Percentiles rank a stretch among this genome's conserved stretches.
Conservation (phyloP, 1,140 invertebrate genomes). For the Eulimnadia texana region DNA sequence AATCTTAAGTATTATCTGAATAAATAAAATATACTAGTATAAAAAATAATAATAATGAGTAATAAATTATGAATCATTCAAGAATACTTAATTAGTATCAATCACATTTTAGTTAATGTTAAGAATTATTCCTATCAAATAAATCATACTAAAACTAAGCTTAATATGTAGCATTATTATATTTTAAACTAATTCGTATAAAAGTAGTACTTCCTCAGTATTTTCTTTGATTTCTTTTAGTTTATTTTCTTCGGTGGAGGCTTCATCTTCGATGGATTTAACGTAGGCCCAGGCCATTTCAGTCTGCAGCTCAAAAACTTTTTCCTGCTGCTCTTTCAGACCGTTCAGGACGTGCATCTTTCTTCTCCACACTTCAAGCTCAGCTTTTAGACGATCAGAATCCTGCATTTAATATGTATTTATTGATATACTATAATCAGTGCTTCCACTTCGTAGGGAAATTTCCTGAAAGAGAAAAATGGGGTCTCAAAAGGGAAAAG, state of each 20-base stretch:
- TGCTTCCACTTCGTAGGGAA: background rate
- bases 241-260: background rate
- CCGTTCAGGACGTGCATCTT: background rate
- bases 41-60: no score
- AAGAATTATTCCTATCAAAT: no score
- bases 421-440: background rate
- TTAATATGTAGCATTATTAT: background rate
- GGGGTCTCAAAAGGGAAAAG: no score
- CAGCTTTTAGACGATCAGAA: background rate
- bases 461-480: background rate
- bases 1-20: no score
- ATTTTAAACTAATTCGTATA: no score
- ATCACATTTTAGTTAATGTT: no score
- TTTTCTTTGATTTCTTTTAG: background rate
- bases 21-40: no score
- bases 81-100: no score
- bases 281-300: background rate
- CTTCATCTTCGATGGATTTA: background rate
- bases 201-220: no score
- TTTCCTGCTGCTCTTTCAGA: background rate
- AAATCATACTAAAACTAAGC: no score
- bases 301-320: background rate
- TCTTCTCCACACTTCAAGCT: background rate
- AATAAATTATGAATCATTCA: no score
- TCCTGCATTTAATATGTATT: background rate